A percentile compares a stretch with the other conserved stretches of the same genome.
Evolutionary conservation across 37 sponge, comb jelly and placozoan genomes (phyloP).

Genomic region (Spongia lamella): DNA sequence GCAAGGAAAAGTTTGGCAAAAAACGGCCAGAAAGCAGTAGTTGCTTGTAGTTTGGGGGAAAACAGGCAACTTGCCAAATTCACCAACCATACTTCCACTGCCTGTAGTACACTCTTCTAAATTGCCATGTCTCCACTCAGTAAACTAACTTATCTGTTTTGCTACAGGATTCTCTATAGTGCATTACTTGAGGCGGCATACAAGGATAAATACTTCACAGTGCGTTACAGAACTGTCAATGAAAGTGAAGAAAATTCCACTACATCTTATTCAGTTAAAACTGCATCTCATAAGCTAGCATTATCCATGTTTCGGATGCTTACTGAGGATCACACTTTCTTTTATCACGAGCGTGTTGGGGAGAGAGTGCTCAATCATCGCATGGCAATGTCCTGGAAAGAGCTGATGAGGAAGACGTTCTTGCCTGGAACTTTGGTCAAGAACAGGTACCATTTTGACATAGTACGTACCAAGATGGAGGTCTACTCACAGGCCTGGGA

Average conservation of each 20-base stretch:
- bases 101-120: too few relatives aligned
- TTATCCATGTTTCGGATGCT: slow-evolving; percentile 56
- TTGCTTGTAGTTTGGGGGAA: too few relatives aligned
- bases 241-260: not conserved
- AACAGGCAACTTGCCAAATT: too few relatives aligned
- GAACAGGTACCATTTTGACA: slow-evolving; percentile 63
- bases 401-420: slow-evolving; percentile 12
- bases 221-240: slow-evolving; percentile 30
- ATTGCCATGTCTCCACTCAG: too few relatives aligned
- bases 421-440: not conserved
- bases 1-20: too few relatives aligned
- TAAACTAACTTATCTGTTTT: not conserved
- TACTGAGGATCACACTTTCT: slow-evolving; percentile 78
- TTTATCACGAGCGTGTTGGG: slow-evolving; percentile 55
- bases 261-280: slow-evolving; percentile 4
- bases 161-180: slow-evolving; percentile 53
- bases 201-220: slow-evolving; percentile 38
- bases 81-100: too few relatives aligned
- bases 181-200: slow-evolving; percentile 55
- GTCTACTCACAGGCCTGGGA: slow-evolving; percentile 64
- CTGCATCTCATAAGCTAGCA: slow-evolving; percentile 26
- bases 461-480: slow-evolving; percentile 60
- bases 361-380: slow-evolving; percentile 46
- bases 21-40: too few relatives aligned
- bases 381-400: slow-evolving; percentile 11